These are phyloP conservation scores for Eupsittula cactorum DNA, from an alignment of 2,113 vertebrate species.

Conservation along the genomic window DNA sequence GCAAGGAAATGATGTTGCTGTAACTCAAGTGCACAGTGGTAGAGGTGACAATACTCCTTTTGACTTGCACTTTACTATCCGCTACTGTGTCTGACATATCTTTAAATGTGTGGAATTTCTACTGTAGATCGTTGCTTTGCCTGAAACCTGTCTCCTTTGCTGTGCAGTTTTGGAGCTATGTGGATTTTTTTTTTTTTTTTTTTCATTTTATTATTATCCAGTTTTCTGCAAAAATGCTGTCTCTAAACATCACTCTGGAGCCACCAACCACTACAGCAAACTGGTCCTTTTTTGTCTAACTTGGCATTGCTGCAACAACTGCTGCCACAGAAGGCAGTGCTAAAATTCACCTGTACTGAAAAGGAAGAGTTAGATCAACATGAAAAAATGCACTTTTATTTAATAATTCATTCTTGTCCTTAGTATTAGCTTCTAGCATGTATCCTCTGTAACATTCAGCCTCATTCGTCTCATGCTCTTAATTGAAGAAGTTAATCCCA, in stretches of 20 bases:
- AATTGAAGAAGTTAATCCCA: neutral
- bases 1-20: neutral
- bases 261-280: neutral
- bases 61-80: neutral
- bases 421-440: neutral
- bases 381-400: neutral
- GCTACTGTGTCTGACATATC: neutral
- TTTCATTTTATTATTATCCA: neutral
- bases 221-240: neutral
- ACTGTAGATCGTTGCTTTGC: neutral
- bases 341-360: neutral
- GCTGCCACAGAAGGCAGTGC: neutral
- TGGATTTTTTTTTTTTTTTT: neutral
- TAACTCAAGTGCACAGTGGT: neutral
- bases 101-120: neutral
- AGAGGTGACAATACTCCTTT: neutral
- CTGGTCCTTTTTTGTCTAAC: neutral
- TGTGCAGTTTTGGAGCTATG: neutral
- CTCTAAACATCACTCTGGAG: neutral
- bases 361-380: neutral
- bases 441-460: neutral
- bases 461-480: neutral
- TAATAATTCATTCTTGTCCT: neutral
- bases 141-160: neutral
- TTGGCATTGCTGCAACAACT: neutral